Base-by-base conservation (phyloP, 2,888 invertebrate genomes). In the Zele albiditarsus region DNA sequence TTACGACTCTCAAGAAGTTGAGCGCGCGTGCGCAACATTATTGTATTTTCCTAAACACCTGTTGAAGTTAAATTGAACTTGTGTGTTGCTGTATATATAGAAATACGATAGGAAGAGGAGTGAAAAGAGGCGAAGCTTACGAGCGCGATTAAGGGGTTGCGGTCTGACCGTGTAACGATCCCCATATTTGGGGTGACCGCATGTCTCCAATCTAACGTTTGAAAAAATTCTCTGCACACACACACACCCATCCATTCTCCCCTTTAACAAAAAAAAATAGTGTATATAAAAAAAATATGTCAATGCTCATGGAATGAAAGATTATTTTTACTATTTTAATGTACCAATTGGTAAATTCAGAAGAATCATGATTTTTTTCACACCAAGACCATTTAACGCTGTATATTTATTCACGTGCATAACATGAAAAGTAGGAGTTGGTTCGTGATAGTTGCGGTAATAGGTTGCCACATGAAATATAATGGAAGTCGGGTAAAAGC, bases 21-120 rank as follows among this genome's bases (percentile, higher is more conserved):
- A 77, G 74, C 76, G 86, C 89, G 89, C 89, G 82, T 87, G 89
- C 89, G 89, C 86, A 81, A 86, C 86, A 86, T 88, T 89, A 89
- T 89, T 88, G 89, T 89, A 89, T 88, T 89, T 89, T 85, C 88
- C 86, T 85, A 86, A 88, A 89, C 89, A 89, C 89, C 89, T 89
- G 89, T 89, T 89, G 89, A 88, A 88, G 88, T 73, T 82, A 85
- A 88, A 85, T 86, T 84, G 84, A 86, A 86, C 87, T 87, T 85
- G 86, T 85, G 86, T 82, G 75, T 63, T 75, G 72, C 53, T 20
- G 53, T 53, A 53, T 23, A 53, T 53, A 53, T 58, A 66, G 71
- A 60, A 62, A 14, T 65, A 67, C 62, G 74, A 49, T 33, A 70
- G 66, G 33, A 12, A 16, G 42, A 38, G 33, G 60, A 12, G 63